These are phyloP conservation scores for Microcaecilia unicolor DNA, from an alignment of 2,797 vertebrate species.

Conservation along the genomic window DNA sequence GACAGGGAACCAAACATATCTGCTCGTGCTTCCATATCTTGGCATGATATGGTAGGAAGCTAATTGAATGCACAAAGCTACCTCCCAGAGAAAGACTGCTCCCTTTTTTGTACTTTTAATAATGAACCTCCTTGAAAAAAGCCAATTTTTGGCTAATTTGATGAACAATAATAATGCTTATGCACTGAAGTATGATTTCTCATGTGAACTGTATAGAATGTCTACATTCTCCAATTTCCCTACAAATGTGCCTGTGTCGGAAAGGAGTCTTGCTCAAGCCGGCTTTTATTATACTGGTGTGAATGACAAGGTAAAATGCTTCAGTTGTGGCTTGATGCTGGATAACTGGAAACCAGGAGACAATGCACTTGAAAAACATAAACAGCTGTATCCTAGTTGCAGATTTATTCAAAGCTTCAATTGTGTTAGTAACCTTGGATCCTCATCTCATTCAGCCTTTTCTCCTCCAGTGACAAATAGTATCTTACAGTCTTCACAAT, in stretches of 20 bases:
- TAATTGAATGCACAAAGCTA: slow-evolving; percentile 58
- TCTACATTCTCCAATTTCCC: slow-evolving; percentile 88
- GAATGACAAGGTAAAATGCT: slow-evolving; percentile 85
- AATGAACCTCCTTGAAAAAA: slow-evolving; percentile 79
- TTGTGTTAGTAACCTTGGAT: slow-evolving; percentile 59
- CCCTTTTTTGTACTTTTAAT: slow-evolving; percentile 32
- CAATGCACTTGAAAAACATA: slow-evolving; percentile 81
- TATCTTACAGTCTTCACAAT: slow-evolving; percentile 39
- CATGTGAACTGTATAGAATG: slow-evolving; percentile 85
- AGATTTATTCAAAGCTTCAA: slow-evolving; percentile 78
- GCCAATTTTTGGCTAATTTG: slow-evolving; percentile 56
- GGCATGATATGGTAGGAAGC: slow-evolving; percentile 1
- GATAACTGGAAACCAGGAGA: slow-evolving; percentile 91
- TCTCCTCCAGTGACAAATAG: slow-evolving; percentile 44
- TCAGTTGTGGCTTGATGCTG: slow-evolving; percentile 75
- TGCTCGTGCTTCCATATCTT: too few species aligned
- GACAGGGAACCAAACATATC: too few species aligned
- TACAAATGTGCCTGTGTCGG: slow-evolving; percentile 56
- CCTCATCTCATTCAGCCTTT: slow-evolving; percentile 73
- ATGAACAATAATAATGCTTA: slow-evolving; percentile 58
- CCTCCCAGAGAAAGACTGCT: slow-evolving; percentile 71
- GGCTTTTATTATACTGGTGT: slow-evolving; percentile 90
- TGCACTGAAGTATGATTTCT: slow-evolving; percentile 81
- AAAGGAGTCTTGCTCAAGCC: slow-evolving; percentile 86
- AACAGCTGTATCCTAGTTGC: slow-evolving; percentile 78